These are phyloP conservation scores for Caenorhabditis imperialis DNA, from an alignment of 2,888 invertebrate genomes.

Conservation along the genomic window DNA sequence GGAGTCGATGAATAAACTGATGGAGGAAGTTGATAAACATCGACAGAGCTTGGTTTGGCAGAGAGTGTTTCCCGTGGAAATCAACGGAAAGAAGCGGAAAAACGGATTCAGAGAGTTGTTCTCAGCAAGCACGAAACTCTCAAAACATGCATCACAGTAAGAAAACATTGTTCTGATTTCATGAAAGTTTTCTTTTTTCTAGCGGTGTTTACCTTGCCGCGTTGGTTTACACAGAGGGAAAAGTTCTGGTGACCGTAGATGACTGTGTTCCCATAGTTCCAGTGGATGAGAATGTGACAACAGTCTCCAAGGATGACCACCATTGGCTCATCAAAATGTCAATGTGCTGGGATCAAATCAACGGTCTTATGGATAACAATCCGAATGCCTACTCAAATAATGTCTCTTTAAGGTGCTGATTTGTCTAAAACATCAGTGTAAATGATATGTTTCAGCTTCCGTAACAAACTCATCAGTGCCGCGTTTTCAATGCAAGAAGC, in stretches of 20 bases:
- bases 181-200: conserved; percentile 69
- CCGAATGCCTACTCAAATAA: conserved; percentile 65
- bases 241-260: conserved; percentile 94
- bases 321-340: conserved; percentile 99
- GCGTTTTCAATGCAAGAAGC: conserved; percentile 88
- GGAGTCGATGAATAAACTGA: conserved; percentile 59
- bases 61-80: conserved; percentile 69
- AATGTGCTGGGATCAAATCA: conserved; percentile 88
- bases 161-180: neutral
- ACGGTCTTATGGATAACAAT: conserved; percentile 58
- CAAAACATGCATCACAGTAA: conserved; percentile 85
- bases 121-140: conserved; percentile 95
- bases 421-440: neutral
- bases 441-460: conserved; percentile 56
- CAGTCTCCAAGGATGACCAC: conserved; percentile 83
- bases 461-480: conserved; percentile 88
- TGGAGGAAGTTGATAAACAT: conserved; percentile 70
- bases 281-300: conserved; percentile 63
- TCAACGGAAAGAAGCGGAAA: conserved; percentile 64
- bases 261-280: conserved; percentile 93
- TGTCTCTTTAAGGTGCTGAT: conserved; percentile 55
- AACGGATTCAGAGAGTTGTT: conserved; percentile 89
- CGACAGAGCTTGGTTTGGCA: conserved; percentile 73
- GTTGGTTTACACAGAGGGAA: conserved; percentile 94
- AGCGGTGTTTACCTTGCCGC: conserved; percentile 95